These are phyloP conservation scores for Homarus gammarus DNA, from an alignment of 2,888 invertebrate species.

Conservation along the genomic window DNA sequence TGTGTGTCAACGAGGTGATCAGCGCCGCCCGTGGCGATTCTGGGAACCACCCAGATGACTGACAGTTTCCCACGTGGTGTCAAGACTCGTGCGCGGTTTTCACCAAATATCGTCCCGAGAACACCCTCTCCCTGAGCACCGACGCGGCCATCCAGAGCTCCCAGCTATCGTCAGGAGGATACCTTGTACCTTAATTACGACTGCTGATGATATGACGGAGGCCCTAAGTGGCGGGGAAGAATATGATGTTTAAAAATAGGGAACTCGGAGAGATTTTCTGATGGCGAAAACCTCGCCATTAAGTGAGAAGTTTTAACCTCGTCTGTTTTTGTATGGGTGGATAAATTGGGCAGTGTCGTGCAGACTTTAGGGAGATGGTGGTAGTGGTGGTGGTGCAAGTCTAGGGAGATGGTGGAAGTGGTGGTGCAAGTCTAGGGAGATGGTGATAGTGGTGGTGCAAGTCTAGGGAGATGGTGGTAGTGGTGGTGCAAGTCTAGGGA, in stretches of 20 bases:
- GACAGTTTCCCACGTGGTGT: slow-evolving; percentile 62
- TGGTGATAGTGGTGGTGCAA: slow-evolving; percentile 10
- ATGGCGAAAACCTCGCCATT: neutral
- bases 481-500: neutral
- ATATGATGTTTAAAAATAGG: slow-evolving; percentile 35
- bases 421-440: neutral
- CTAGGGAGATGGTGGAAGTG: neutral
- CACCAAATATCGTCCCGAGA: slow-evolving; percentile 24
- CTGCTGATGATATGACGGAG: slow-evolving; percentile 39
- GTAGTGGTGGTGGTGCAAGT: neutral
- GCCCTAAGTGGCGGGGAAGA: slow-evolving; percentile 37
- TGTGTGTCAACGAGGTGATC: slow-evolving; percentile 32
- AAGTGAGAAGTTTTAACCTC: neutral
- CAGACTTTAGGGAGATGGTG: neutral
- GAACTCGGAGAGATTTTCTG: slow-evolving; percentile 23
- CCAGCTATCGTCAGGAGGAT: slow-evolving; percentile 33
- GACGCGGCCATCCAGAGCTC: slow-evolving; percentile 6
- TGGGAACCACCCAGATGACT: slow-evolving; percentile 50
- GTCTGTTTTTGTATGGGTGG: neutral
- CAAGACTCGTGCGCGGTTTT: neutral
- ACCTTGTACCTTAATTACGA: slow-evolving; percentile 49
- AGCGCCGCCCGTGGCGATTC: slow-evolving; percentile 34
- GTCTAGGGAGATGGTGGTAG: neutral
- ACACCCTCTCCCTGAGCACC: neutral
- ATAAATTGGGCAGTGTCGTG: neutral